phyloP scores from a whole-genome alignment of 2,888 invertebrate species.

The Ophioninae sp. region DNA sequence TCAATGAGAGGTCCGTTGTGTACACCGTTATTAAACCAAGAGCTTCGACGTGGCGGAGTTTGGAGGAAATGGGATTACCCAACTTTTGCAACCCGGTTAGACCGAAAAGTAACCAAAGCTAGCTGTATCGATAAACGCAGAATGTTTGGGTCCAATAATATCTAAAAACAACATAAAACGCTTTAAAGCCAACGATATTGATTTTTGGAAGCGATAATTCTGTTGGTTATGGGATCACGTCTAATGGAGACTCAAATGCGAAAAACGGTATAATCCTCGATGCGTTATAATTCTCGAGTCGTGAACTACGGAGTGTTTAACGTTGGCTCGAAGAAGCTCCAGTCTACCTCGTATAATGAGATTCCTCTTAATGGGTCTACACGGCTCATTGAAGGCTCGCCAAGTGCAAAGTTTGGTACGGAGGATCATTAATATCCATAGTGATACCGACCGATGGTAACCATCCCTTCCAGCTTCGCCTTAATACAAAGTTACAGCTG shows the following conservation, averaged over 20 bases:
- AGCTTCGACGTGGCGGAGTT: conserved; percentile 25
- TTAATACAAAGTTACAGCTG: conserved; percentile 77
- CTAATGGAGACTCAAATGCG: conserved; percentile 79
- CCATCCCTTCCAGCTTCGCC: conserved; percentile 75
- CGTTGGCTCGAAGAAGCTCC: conserved; percentile 65
- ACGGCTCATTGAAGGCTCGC: conserved; percentile 81
- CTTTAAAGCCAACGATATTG: not conserved
- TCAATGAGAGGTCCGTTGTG: not conserved
- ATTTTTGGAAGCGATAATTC: not conserved
- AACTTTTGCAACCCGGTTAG: not conserved
- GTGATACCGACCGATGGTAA: conserved; percentile 9
- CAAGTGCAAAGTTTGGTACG: conserved; percentile 75
- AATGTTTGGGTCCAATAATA: not conserved
- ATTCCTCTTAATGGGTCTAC: conserved; percentile 81
- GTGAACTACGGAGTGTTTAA: conserved; percentile 8
- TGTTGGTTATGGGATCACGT: conserved; percentile 33
- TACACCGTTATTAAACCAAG: conserved; percentile 14
- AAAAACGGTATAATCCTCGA: conserved; percentile 76
- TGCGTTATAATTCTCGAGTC: conserved; percentile 61
- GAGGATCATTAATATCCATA: conserved; percentile 26
- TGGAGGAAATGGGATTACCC: conserved; percentile 12
- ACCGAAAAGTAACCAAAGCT: not conserved
- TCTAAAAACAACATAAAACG: not conserved
- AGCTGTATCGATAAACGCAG: not conserved
- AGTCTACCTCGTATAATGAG: conserved; percentile 77